Evolutionary conservation across 2,113 vertebrate species (phyloP).

Genomic region (Microcebus ravelobensis): DNA sequence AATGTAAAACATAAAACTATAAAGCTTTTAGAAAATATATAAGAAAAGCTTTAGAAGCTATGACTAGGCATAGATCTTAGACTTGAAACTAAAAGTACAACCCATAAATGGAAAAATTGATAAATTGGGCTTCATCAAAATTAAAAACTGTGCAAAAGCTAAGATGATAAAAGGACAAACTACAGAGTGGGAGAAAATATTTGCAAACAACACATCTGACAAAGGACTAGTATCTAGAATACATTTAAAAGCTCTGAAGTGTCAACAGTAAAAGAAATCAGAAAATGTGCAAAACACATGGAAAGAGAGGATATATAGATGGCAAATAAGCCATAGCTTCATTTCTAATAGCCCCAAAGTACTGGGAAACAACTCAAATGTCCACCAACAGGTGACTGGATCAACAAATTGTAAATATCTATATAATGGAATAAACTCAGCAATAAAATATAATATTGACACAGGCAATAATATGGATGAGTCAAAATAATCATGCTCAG

Average conservation of each 20-base stretch:
- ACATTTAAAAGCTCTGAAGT: not conserved
- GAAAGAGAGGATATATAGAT: not conserved
- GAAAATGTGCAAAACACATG: not conserved
- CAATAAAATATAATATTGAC: too few species aligned
- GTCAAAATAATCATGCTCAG: too few species aligned
- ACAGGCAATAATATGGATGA: too few species aligned
- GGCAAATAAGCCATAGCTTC: not conserved
- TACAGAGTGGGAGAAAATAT: not conserved
- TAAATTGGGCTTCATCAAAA: not conserved
- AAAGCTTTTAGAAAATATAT: not conserved
- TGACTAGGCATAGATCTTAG: not conserved
- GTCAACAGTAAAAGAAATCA: not conserved
- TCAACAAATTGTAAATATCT: not conserved
- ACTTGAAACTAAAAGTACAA: not conserved
- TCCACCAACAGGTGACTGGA: not conserved
- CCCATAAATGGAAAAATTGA: not conserved
- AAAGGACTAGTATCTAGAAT: not conserved
- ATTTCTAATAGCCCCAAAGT: not conserved
- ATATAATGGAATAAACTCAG: not conserved
- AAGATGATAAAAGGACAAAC: not conserved
- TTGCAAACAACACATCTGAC: not conserved
- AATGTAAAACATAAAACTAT: not conserved
- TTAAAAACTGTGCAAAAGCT: not conserved
- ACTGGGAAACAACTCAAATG: not conserved
- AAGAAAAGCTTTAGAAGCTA: not conserved